A percentile compares a stretch with the other conserved stretches of the same genome.
Evolutionary conservation across 2,113 vertebrate genomes (phyloP).

Genomic region (Piprites chloris): DNA sequence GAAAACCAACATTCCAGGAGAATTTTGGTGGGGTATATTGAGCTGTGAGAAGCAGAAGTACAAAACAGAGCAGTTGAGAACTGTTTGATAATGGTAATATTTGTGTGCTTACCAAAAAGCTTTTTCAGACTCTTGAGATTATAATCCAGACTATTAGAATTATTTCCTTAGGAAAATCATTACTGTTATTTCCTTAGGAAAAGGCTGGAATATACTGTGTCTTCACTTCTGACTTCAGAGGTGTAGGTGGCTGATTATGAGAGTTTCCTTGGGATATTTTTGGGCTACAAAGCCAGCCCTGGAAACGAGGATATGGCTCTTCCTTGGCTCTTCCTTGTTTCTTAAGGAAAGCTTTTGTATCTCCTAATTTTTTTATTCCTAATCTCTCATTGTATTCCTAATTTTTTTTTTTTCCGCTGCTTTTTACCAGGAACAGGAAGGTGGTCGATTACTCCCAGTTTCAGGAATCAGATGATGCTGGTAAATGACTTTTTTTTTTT

Average conservation of each 20-base stretch:
- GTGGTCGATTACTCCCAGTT: slow-evolving; percentile 99
- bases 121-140: neutral
- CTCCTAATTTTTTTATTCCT: neutral
- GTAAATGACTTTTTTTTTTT: slow-evolving; percentile 53
- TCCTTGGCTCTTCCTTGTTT: neutral
- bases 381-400: neutral
- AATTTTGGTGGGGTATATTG: neutral
- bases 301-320: neutral
- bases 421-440: slow-evolving; percentile 90
- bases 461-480: slow-evolving; percentile 94
- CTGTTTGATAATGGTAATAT: neutral
- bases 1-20: neutral
- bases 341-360: neutral
- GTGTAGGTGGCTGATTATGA: neutral
- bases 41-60: neutral
- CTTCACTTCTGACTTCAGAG: neutral
- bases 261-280: neutral
- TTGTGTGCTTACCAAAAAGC: neutral
- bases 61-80: neutral
- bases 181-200: neutral
- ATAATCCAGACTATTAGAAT: neutral
- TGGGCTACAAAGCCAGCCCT: neutral
- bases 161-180: neutral
- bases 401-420: neutral
- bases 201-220: fast-evolving